Evolutionary conservation across 2,888 invertebrate genomes (phyloP).

Genomic region (Spodoptera picta): DNA sequence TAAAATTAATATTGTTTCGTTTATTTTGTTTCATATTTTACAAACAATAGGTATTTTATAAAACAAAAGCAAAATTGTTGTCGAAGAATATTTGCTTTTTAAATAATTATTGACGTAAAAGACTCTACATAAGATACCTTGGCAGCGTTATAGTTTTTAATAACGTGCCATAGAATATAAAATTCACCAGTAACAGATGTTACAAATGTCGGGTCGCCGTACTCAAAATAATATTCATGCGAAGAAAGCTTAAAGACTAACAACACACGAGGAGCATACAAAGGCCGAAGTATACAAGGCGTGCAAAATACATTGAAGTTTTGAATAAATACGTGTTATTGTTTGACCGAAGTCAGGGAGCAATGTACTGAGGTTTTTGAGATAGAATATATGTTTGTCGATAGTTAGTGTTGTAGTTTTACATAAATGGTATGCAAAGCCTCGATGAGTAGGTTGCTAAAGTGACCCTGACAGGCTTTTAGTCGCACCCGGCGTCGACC

Average conservation of each 20-base stretch:
- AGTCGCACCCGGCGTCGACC: constrained; percentile 55
- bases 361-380: constrained; percentile 37
- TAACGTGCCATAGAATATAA: constrained; percentile 43
- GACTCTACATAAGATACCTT: too few species aligned
- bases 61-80: too few species aligned
- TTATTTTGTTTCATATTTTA: too few species aligned
- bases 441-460: constrained; percentile 53
- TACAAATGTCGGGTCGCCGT: constrained; percentile 59
- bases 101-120: too few species aligned
- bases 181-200: constrained; percentile 60
- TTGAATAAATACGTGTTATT: background rate
- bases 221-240: constrained; percentile 68
- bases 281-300: constrained; percentile 10
- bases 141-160: constrained; percentile 36
- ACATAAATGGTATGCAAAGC: constrained; percentile 52
- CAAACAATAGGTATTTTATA: too few species aligned
- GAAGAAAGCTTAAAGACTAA: constrained; percentile 58
- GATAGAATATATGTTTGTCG: constrained; percentile 34
- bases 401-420: constrained; percentile 49
- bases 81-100: too few species aligned
- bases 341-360: constrained; percentile 13
- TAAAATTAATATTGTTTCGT: too few species aligned
- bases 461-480: constrained; percentile 67
- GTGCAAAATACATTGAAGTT: constrained; percentile 41
- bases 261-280: constrained; percentile 29